These are phyloP conservation scores for Cinclus mexicanus DNA, from an alignment of 2,113 vertebrate genomes.

Conservation along the genomic window DNA sequence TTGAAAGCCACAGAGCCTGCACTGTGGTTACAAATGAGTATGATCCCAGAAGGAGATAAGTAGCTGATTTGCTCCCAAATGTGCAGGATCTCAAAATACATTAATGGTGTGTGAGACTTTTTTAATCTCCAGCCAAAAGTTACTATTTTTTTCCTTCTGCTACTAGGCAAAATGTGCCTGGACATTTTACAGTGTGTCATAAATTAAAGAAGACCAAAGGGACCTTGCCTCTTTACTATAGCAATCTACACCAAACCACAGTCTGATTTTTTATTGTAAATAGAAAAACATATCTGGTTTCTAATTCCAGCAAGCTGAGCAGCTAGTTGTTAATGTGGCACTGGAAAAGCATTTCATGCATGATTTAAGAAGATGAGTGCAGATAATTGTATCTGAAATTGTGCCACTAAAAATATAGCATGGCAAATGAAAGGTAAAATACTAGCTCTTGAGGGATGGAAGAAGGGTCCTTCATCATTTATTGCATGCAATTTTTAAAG, in stretches of 20 bases:
- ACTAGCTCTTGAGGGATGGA: not conserved
- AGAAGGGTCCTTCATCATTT: not conserved
- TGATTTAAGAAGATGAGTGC: not conserved
- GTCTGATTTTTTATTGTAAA: conserved; percentile 50
- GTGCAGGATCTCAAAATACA: conserved; percentile 4
- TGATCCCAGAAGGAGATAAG: conserved; percentile 35
- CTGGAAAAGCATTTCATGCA: conserved; percentile 18
- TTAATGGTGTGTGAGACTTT: not conserved
- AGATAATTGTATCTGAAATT: conserved; percentile 32
- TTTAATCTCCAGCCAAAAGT: conserved; percentile 42
- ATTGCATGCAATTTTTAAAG: not conserved
- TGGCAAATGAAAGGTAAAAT: not conserved
- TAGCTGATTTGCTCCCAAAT: conserved; percentile 22
- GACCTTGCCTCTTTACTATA: conserved; percentile 30
- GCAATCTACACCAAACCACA: conserved; percentile 27
- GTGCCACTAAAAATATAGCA: not conserved
- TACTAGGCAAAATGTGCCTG: conserved; percentile 32
- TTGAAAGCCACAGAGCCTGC: not conserved
- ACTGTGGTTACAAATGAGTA: conserved; percentile 12
- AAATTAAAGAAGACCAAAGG: conserved; percentile 52
- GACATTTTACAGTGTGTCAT: conserved; percentile 20
- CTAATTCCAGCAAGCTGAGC: conserved; percentile 15
- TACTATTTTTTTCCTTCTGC: conserved; percentile 28
- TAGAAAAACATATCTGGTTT: conserved; percentile 49
- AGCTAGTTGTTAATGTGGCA: conserved; percentile 22